Base-by-base conservation (phyloP, 2,888 invertebrate species). In the Sthenelais limicola region DNA sequence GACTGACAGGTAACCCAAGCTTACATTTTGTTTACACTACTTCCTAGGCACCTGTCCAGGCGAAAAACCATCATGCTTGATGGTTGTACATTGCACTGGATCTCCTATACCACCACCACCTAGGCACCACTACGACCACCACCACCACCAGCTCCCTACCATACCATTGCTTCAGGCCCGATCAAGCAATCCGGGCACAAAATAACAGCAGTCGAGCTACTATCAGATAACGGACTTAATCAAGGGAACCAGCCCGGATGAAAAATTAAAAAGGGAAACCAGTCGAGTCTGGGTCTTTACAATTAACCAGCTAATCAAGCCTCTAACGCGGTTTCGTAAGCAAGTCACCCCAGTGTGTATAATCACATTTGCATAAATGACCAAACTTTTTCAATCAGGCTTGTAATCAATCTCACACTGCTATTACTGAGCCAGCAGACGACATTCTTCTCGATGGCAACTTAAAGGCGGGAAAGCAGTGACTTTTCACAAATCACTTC, bases 371-470 rank as follows among this genome's bases (percentile, higher is more conserved):
- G 28, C 56, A 28, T 56, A 56, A 56, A 56, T 56, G 56, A 56
- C 56, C 56, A 56, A 56, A 56, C 56, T 56, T 56, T 56, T 56
- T 56, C 56, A 56, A 56, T 56, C 56, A 56, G 56, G 56, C 56
- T 56, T 56, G 56, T 56, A 56, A 56, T 56, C 24, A 24, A 56
- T 56, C 56, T 56, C 56, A 33, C 56, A 56, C 56, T n/a, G n/a
- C n/a, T n/a, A n/a, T n/a, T n/a, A n/a, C n/a, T n/a, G n/a, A n/a
- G n/a, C n/a, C n/a, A n/a, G n/a, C n/a, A n/a, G n/a, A n/a, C n/a
- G n/a, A n/a, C n/a, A n/a, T n/a, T n/a, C 56, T n/a, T 15, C 32
- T 28, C 21, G 56, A n/a, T 5, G 49, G 21, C 9, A n/a, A 18
- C 9, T 9, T 3, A n/a, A 52, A 24, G 18, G 56, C 32, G 15